Evolutionary conservation across 2,113 vertebrate species (phyloP), one percentile per base, ranked within the genome.

Genomic region (Rhabdornis inornatus): DNA sequence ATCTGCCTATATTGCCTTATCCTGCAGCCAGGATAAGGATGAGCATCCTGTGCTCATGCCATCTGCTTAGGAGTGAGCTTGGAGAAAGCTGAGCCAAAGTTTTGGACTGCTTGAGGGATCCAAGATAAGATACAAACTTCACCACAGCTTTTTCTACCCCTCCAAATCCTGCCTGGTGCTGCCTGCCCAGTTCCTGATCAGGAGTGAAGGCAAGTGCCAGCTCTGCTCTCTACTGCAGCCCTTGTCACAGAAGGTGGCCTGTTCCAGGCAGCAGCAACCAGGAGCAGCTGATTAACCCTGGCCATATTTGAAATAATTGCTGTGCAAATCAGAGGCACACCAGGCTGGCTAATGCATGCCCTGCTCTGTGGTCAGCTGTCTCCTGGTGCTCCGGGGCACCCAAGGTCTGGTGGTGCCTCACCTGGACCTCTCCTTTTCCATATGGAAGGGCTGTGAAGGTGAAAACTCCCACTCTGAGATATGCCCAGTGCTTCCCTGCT

Each of bases 331-430:
- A 72, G 39, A 59, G 19, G 42, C 44, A 50, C 0, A 0, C 20
- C 2, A 4, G 55, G 20, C 11, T 60, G 37, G 35, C 60, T 68
- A 83, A 44, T 37, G 19, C n/a, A 64, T 0, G 1, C 24, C 30
- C 11, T 0, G 0, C 18, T 70, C 47, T 15, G 12, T 5, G 2
- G n/a, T 39, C 4, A 1, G 12, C 23, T 1, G 3, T 49, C 45
- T 90, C 27, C 31, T 53, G 45, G 66, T 69, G 7, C 40, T 88
- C 63, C 68, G 71, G 50, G 22, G 33, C 2, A n/a, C 31, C 17
- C 4, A 2, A 52, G 30, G 23, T 80, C 89, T 3, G 2, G 56
- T 30, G 15, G 2, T 52, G 13, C 25, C 50, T 90, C 37, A n/a
- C 47, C 74, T 65, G 78, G 18, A 47, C 21, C 7, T 39, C 78